Base-by-base conservation (phyloP, 1,140 invertebrate genomes). In the Luehdorfia chinensis region DNA sequence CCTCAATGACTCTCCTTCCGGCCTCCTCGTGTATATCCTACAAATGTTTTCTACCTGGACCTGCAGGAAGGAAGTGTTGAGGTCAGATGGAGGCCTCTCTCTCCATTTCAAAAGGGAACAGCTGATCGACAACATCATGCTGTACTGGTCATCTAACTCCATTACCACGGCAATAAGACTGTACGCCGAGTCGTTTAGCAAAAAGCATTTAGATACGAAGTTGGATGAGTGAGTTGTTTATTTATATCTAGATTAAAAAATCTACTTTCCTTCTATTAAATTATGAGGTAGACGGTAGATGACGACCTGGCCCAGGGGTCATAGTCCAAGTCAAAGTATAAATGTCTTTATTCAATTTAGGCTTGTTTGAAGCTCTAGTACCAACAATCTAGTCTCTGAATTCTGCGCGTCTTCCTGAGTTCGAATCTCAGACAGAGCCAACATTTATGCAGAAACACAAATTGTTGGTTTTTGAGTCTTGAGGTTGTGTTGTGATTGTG, bases 31-130 rank as follows among this genome's bases (percentile, higher is more conserved):
- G 1, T 97, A 96, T 60, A 92, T 97, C 12, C 81, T 96, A 1
- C 95, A 97, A 71, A 97, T 97, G 80, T 96, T 96, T 70, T 92
- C 92, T 7, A 87, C 91, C 0, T 94, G 92, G 90, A 94, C 93
- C 0, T 88, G 92, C 54, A 49, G 46, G 1, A 69, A 85, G 1
- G 88, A 87, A 57, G 86, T 74, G 25, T 49, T 77, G 1, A 66
- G 83, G 15, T 59, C 85, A 0, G 93, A 96, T 62, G 94, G 94
- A 6, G 93, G 92, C 2, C 61, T 96, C 0, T 78, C 87, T 0
- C 83, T 87, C 44, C 59, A 75, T 28, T 94, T 80, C 59, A 90
- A 87, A 0, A 77, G 93, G 32, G 93, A 95, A 16, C 92, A 95
- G 57, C 75, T 97, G 1, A 80, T 98, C 2, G 96, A 97, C 54